Evolutionary conservation across 1,140 invertebrate genomes (phyloP).

Genomic region (Drosophila tsacasi): DNA sequence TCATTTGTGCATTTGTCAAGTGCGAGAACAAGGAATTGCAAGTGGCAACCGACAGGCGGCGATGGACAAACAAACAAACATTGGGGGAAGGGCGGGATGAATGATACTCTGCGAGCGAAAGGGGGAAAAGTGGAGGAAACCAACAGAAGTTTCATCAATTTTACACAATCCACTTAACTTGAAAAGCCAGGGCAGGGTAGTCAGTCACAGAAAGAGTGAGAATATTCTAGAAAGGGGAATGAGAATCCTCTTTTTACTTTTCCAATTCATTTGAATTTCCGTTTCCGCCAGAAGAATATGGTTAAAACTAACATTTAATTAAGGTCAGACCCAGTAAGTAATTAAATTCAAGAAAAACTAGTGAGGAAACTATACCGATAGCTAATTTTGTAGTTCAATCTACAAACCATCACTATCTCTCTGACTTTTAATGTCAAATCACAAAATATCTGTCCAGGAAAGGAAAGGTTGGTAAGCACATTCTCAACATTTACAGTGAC

Average conservation of each 20-base stretch:
- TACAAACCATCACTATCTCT: not conserved
- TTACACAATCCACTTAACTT: conserved; percentile 69
- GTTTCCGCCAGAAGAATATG: not conserved
- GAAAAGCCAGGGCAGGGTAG: conserved; percentile 38
- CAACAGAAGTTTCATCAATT: conserved; percentile 63
- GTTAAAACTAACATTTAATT: conserved; percentile 11
- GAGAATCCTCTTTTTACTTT: not conserved
- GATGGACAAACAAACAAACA: conserved; percentile 38
- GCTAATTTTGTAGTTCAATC: not conserved
- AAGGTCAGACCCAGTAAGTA: not conserved
- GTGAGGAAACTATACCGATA: not conserved
- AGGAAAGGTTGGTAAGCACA: not conserved
- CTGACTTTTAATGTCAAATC: not conserved
- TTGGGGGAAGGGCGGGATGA: conserved; percentile 1
- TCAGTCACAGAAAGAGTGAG: conserved; percentile 7
- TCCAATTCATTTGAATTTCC: conserved; percentile 39
- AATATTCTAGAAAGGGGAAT: not conserved
- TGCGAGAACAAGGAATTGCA: conserved; percentile 53
- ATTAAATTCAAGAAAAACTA: not conserved
- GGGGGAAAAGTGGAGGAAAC: conserved; percentile 3
- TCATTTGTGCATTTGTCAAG: conserved; percentile 73
- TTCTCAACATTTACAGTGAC: not conserved
- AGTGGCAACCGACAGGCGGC: conserved; percentile 57
- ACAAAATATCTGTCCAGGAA: no score
- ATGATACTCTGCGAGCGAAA: not conserved